Percentiles rank a stretch among this genome's conserved stretches.
Evolutionary conservation across 2,113 vertebrate genomes (phyloP).

Genomic region (Tamias sibiricus): DNA sequence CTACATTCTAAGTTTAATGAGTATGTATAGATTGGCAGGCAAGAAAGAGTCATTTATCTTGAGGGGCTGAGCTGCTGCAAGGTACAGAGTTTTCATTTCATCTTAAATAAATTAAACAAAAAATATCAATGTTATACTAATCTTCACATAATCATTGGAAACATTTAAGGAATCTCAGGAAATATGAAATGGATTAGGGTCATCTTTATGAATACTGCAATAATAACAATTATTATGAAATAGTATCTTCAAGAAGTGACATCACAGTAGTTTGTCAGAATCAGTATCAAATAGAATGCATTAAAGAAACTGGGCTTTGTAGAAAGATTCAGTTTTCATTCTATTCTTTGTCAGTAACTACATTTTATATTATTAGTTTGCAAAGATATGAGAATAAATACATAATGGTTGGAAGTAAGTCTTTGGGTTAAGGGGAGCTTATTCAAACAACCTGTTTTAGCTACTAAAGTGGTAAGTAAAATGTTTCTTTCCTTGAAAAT

Average conservation of each 20-base stretch:
- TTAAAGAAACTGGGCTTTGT: not conserved
- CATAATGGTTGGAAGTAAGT: not conserved
- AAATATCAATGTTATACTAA: conserved; percentile 42
- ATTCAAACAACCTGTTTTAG: not conserved
- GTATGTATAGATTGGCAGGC: conserved; percentile 11
- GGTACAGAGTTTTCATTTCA: conserved; percentile 49
- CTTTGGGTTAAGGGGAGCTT: not conserved
- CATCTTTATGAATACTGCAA: not conserved
- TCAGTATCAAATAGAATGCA: not conserved
- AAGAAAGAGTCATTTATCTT: conserved; percentile 58
- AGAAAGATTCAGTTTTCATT: not conserved
- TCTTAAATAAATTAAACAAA: conserved; percentile 37
- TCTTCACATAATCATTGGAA: not conserved
- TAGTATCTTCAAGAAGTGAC: not conserved
- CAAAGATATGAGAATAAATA: not conserved
- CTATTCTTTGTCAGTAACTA: not conserved
- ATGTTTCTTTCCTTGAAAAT: not conserved
- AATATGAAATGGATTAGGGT: conserved; percentile 56
- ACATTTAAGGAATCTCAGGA: not conserved
- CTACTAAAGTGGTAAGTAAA: not conserved
- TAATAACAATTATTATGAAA: not conserved
- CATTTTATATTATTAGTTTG: not conserved
- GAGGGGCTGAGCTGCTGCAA: not conserved
- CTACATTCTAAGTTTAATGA: conserved; percentile 52
- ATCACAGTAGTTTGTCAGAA: not conserved